Conservation (phyloP, 2,113 vertebrate genomes). For the Sapayoa aenigma region DNA sequence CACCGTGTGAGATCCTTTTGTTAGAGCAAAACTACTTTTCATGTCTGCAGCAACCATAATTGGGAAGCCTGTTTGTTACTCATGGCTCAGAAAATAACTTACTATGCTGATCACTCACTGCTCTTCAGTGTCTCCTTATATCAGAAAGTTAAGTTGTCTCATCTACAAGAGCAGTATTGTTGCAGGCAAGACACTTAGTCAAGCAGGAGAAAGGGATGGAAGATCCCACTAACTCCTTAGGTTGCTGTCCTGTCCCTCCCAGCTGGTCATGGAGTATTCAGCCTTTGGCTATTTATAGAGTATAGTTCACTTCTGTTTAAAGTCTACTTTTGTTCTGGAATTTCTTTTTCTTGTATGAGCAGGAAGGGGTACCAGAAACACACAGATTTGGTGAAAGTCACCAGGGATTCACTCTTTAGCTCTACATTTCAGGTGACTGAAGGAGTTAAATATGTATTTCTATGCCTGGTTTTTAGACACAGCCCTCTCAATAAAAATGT, state of each 20-base stretch:
- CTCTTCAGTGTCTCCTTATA: not conserved
- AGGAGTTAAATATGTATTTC: not conserved
- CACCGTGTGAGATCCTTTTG: not conserved
- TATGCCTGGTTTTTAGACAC: not conserved
- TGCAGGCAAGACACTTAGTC: not conserved
- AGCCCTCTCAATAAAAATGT: not conserved
- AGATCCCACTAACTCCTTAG: not conserved
- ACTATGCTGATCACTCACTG: accelerated
- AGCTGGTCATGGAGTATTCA: not conserved
- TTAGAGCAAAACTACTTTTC: not conserved
- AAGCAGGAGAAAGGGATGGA: not conserved
- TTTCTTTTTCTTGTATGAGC: not conserved
- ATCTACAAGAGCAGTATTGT: not conserved
- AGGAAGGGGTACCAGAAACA: not conserved
- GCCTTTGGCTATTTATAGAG: not conserved
- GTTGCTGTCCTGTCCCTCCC: not conserved
- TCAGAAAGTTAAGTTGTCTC: not conserved
- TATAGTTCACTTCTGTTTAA: not conserved
- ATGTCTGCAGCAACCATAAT: not conserved
- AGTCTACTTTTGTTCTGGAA: not conserved
- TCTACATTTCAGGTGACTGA: not conserved
- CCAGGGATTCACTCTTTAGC: not conserved
- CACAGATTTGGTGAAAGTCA: not conserved
- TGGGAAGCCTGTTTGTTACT: not conserved
- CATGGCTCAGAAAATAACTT: not conserved